A percentile compares a stretch with the other conserved stretches of the same genome.
phyloP scores from a whole-genome alignment of 2,797 vertebrate species.

The Sylvia borin region DNA sequence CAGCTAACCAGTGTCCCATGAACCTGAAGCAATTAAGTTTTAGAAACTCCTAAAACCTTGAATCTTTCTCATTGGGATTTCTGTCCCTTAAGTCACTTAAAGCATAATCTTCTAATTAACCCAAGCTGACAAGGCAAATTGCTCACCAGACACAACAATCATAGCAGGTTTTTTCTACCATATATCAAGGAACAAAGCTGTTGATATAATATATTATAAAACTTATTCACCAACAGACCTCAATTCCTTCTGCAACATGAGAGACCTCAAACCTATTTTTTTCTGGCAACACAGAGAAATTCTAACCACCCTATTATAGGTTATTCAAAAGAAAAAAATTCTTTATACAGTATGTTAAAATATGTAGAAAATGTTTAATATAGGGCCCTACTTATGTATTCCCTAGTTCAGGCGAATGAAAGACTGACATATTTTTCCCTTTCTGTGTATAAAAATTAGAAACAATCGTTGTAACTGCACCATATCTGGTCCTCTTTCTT shows the following conservation, averaged over 20 bases:
- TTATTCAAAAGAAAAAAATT: not conserved
- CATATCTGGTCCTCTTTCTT: not conserved
- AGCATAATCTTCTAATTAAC: not conserved
- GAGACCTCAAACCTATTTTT: not conserved
- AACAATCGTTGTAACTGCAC: not conserved
- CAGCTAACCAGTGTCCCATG: not conserved
- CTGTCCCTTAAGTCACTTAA: not conserved
- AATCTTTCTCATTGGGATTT: not conserved
- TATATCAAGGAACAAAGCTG: not conserved
- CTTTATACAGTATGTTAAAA: not conserved
- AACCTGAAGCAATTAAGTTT: not conserved
- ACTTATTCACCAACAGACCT: accelerated
- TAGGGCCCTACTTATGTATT: not conserved
- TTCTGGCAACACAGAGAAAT: not conserved
- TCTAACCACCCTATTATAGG: accelerated
- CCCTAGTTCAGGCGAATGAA: not conserved
- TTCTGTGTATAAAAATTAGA: not conserved
- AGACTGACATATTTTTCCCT: not conserved
- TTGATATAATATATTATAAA: not conserved
- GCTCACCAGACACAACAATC: not conserved
- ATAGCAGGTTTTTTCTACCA: not conserved
- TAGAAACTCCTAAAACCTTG: not conserved
- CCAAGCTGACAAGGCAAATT: not conserved
- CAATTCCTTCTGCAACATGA: not conserved
- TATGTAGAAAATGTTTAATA: not conserved